Conservation (phyloP, 37 sponge, comb jelly and placozoan species). For the Cladorhizidae sp. region DNA sequence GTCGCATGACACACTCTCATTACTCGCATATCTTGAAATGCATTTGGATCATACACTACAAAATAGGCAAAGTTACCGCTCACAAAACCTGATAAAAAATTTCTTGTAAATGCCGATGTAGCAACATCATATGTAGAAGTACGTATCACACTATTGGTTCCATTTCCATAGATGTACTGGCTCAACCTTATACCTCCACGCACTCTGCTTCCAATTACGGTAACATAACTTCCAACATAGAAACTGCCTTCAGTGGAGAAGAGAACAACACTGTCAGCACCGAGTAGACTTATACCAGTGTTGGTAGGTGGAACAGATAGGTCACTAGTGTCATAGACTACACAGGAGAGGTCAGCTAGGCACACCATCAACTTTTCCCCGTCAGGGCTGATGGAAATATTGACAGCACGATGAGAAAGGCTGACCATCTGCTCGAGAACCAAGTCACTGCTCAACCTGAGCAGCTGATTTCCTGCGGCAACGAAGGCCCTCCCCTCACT, state of each 20-base stretch:
- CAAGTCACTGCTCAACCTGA: slow-evolving; percentile 12
- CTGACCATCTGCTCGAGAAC: slow-evolving; percentile 5
- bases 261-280: slow-evolving; percentile 1
- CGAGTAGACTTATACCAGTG: not conserved
- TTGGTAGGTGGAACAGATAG: not conserved
- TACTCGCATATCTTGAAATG: not conserved
- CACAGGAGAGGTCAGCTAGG: slow-evolving; percentile 9
- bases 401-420: not conserved
- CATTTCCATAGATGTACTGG: slow-evolving; percentile 3
- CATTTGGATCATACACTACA: not conserved
- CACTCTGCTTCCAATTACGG: not conserved
- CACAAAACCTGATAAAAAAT: slow-evolving; percentile 14
- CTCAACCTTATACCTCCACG: not conserved
- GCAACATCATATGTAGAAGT: not conserved
- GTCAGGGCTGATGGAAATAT: slow-evolving; percentile 21
- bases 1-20: slow-evolving; percentile 25
- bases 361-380: slow-evolving; percentile 27
- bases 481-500: slow-evolving; percentile 16
- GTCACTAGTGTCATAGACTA: slow-evolving; percentile 19
- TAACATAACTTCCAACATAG: slow-evolving; percentile 12
- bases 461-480: slow-evolving; percentile 21
- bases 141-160: not conserved
- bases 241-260: slow-evolving; percentile 29
- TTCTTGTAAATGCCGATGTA: not conserved
- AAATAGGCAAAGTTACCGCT: slow-evolving; percentile 14